Evolutionary conservation across 2,888 invertebrate species (phyloP), one percentile per base, ranked within the genome.

Genomic region (Masnerella sp.): DNA sequence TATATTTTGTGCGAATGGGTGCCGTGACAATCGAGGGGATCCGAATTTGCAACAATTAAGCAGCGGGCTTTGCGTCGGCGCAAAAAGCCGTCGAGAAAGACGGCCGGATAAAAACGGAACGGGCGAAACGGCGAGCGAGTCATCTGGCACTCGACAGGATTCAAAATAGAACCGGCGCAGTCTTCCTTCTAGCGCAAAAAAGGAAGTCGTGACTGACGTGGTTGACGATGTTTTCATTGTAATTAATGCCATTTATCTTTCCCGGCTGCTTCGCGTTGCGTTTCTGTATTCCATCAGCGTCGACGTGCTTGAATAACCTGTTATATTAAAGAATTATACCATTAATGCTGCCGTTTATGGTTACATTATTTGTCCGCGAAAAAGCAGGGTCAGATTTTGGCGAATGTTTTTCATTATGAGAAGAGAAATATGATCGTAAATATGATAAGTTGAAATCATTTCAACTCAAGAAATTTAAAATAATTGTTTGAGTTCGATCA

Each of bases 71-170:
- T 42, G 56, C 65, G 56, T 52, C 65, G 56, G 40, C 47, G 52
- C 17, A 45, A 64, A 69, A 61, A 52, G 28, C 1, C 5, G 2
- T 9, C n/a, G 32, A 58, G 28, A 43, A 51, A 71, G 58, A 73
- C 65, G 49, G 64, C 52, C 51, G 51, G 47, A 61, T 70, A 64
- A 59, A 75, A 76, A 61, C 34, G 11, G 65, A 78, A 75, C 76
- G 49, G 49, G 59, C 47, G 58, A 58, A 65, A 51, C 59, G 51
- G 75, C 59, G 73, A 77, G 75, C 78, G 80, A 83, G 84, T 85
- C 85, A 85, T 85, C 85, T 84, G 85, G 84, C 83, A 83, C 84
- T 85, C 85, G 82, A 82, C 84, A 79, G 80, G 79, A 83, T 85
- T 85, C 80, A 82, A 85, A 85, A 85, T 84, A 85, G 85, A 85